These are phyloP conservation scores for Micromussa lordhowensis DNA, from an alignment of 92 coral and sea anemone species.

Conservation along the genomic window DNA sequence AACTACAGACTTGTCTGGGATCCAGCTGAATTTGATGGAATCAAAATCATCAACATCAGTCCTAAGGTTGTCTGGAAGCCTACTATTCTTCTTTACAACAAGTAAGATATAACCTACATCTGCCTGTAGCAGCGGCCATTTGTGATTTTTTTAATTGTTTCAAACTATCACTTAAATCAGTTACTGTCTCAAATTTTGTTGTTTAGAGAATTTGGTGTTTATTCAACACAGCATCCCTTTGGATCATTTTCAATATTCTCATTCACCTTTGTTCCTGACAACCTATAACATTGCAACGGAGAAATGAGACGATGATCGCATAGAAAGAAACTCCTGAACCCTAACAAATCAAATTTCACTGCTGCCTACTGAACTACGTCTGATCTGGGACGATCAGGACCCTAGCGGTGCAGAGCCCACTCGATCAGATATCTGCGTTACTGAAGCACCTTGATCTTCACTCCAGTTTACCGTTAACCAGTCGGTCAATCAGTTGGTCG, in stretches of 20 bases:
- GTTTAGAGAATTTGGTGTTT: neutral
- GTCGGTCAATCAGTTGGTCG: neutral
- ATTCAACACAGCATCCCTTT: neutral
- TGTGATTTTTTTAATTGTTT: neutral
- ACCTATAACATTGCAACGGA: neutral
- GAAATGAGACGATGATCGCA: neutral
- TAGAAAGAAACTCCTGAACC: no score
- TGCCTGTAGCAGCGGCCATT: neutral
- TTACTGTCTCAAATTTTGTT: neutral
- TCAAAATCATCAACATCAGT: conserved; percentile 59
- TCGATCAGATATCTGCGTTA: neutral
- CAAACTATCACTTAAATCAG: neutral
- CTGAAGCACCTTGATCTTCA: no score
- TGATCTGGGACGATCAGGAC: no score
- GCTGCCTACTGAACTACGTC: neutral
- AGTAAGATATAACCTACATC: conserved; percentile 51
- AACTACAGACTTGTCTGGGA: conserved; percentile 80
- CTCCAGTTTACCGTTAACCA: neutral
- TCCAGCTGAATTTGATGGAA: conserved; percentile 75
- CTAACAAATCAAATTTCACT: neutral
- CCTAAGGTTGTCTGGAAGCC: conserved; percentile 86
- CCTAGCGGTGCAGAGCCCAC: no score
- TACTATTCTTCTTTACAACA: conserved; percentile 87
- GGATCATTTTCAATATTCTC: neutral
- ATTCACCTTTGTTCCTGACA: neutral